phyloP scores from a whole-genome alignment of 2,797 vertebrate genomes.

The Cheirogaleus major region DNA sequence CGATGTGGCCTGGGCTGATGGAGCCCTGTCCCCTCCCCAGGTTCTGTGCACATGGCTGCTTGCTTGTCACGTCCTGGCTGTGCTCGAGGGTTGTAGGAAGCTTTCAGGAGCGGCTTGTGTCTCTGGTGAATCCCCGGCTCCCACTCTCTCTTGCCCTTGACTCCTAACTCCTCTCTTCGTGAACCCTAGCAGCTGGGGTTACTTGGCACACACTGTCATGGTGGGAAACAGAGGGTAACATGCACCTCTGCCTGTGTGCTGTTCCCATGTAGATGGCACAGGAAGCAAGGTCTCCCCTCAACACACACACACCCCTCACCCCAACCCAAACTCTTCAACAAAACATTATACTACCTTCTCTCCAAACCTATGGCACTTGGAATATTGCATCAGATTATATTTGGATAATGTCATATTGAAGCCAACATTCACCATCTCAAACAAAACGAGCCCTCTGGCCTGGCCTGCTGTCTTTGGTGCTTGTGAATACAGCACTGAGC shows the following conservation, averaged over 20 bases:
- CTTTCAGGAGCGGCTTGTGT: background rate
- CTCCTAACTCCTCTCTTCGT: background rate
- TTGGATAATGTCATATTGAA: background rate
- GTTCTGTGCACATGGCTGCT: accelerated
- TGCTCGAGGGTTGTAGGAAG: background rate
- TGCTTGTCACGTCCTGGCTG: accelerated
- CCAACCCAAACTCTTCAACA: background rate
- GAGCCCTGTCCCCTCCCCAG: accelerated
- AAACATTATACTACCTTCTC: background rate
- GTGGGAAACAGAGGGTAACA: no score
- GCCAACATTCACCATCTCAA: background rate
- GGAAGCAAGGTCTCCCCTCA: background rate
- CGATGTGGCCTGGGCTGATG: accelerated
- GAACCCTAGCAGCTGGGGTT: background rate
- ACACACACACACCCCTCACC: background rate
- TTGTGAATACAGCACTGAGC: background rate
- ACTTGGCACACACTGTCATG: accelerated
- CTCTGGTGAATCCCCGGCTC: background rate
- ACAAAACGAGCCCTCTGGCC: background rate
- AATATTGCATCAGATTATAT: background rate
- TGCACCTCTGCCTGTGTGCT: background rate
- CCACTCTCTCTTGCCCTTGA: background rate
- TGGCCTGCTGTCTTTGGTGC: background rate
- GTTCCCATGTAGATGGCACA: accelerated
- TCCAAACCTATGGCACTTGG: background rate